These are phyloP conservation scores for Sinosuthora webbiana DNA, from an alignment of 2,113 vertebrate species.

Conservation along the genomic window DNA sequence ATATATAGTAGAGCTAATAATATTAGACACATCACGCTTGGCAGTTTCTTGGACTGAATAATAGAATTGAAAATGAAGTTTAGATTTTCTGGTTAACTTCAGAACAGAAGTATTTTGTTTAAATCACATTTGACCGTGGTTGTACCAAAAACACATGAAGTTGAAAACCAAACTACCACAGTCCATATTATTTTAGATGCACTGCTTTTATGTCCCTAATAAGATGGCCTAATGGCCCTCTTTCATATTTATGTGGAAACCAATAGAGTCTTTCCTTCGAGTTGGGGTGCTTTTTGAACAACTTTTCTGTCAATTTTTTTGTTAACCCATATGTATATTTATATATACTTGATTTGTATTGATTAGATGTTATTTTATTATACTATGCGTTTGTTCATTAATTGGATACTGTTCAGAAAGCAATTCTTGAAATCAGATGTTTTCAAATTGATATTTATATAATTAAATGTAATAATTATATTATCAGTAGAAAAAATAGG, in stretches of 20 bases:
- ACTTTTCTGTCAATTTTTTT: not conserved
- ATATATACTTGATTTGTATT: not conserved
- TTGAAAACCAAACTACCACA: not conserved
- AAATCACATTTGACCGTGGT: not conserved
- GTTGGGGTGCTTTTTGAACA: not conserved
- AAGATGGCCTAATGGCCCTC: not conserved
- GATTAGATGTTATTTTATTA: not conserved
- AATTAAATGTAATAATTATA: not conserved
- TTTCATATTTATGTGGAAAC: not conserved
- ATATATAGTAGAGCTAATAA: not conserved
- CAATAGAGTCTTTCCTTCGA: not conserved
- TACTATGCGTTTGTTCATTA: not conserved
- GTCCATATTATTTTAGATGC: not conserved
- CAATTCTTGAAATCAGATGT: not conserved
- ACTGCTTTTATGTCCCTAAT: not conserved
- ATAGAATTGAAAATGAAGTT: not conserved
- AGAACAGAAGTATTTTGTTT: not conserved
- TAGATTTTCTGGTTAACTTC: not conserved
- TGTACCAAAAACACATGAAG: not conserved
- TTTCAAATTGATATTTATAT: not conserved
- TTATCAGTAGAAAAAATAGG: not conserved
- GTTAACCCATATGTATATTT: not conserved
- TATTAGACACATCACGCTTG: not conserved
- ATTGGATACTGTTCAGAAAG: not conserved
- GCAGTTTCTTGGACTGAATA: constrained; percentile 1